phyloP scores from a whole-genome alignment of 2,113 vertebrate genomes.

The Prunella himalayana region DNA sequence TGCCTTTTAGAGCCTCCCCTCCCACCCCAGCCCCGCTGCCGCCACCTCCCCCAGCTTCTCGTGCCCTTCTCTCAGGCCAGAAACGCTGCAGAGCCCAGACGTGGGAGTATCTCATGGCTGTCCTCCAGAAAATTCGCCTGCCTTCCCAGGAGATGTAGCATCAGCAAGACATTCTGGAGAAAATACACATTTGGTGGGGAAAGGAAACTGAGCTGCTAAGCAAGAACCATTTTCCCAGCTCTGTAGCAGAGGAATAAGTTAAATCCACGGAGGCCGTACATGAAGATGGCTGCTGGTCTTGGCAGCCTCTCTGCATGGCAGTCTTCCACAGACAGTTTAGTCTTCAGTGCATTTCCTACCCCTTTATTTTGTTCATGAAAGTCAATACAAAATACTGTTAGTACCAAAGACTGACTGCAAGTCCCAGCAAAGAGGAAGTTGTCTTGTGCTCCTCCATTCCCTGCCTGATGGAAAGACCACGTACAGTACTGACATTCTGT shows the following conservation, averaged over 20 bases:
- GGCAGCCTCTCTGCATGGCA: background rate
- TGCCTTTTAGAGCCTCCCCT: background rate
- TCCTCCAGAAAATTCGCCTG: background rate
- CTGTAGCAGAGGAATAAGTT: background rate
- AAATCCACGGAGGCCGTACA: fast-evolving
- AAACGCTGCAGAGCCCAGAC: background rate
- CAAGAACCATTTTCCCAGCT: background rate
- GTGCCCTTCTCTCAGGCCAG: fast-evolving
- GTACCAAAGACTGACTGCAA: background rate
- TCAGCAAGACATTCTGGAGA: background rate
- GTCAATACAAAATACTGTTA: background rate
- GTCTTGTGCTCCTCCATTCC: background rate
- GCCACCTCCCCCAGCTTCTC: fast-evolving
- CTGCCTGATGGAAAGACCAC: background rate
- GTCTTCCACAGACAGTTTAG: background rate
- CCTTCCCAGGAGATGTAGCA: background rate
- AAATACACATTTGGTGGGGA: background rate
- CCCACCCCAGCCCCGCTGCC: background rate
- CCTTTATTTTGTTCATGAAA: background rate
- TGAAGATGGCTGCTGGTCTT: background rate
- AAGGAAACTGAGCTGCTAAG: background rate
- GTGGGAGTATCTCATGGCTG: background rate
- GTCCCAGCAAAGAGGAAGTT: background rate
- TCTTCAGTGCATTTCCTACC: background rate
- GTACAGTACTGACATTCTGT: background rate